Percentiles rank a stretch among this genome's conserved stretches.
Conservation (phyloP, 2,888 invertebrate genomes). For the Stegana nigrithorax region DNA sequence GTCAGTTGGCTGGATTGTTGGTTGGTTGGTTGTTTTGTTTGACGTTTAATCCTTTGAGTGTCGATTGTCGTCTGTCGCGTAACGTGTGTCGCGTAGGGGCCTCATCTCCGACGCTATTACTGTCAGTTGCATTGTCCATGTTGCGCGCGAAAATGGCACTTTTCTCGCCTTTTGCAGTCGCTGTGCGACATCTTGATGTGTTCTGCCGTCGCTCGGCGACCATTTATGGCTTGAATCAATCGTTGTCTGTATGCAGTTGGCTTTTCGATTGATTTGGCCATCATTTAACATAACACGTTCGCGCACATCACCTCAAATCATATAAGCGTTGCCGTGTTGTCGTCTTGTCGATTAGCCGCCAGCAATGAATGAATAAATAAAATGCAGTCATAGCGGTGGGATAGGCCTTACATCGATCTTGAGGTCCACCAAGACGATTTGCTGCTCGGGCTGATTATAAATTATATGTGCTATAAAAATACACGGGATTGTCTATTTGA, state of each 20-base stretch:
- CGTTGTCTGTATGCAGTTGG: neutral
- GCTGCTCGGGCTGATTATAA: too few species aligned
- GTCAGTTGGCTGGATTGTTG: too few species aligned
- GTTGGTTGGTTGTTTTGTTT: neutral
- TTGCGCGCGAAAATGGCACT: conserved; percentile 16
- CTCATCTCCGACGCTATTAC: neutral
- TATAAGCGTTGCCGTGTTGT: neutral
- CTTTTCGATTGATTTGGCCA: conserved; percentile 7
- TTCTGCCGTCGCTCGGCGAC: conserved; percentile 12
- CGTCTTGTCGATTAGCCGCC: too few species aligned
- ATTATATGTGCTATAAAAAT: too few species aligned
- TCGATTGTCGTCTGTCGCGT: neutral
- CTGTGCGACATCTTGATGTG: conserved; percentile 26
- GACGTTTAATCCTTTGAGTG: conserved; percentile 2
- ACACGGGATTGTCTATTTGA: too few species aligned
- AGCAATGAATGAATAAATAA: too few species aligned
- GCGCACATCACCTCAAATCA: neutral
- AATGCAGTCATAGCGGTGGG: too few species aligned
- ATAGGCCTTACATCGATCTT: too few species aligned
- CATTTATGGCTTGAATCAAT: conserved; percentile 38
- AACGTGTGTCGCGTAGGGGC: neutral
- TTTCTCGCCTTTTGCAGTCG: conserved; percentile 25
- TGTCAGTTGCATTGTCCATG: conserved; percentile 3
- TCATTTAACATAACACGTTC: conserved; percentile 20
- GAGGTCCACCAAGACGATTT: too few species aligned